A percentile compares a stretch with the other conserved stretches of the same genome.
phyloP scores from a whole-genome alignment of 2,113 vertebrate genomes.

The Alectura lathami region DNA sequence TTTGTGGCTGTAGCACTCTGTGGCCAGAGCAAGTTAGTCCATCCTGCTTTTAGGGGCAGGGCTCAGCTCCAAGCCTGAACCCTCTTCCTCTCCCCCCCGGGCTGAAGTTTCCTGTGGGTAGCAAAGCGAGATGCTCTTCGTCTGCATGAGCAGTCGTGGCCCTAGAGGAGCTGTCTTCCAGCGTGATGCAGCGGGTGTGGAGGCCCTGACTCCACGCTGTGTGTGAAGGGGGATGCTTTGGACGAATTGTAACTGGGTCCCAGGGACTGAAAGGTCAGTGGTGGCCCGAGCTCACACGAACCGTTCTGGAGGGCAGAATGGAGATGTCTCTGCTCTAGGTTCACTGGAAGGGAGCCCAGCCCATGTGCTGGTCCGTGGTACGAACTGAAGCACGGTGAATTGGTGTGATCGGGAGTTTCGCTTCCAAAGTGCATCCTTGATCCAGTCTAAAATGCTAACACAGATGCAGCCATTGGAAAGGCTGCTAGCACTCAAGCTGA shows the following conservation, averaged over 20 bases:
- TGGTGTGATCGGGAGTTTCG: background rate
- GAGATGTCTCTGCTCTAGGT: background rate
- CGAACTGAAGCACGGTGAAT: background rate
- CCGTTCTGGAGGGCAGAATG: background rate
- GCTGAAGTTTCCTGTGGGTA: background rate
- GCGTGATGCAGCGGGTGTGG: background rate
- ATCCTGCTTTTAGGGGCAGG: background rate
- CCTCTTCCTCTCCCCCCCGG: background rate
- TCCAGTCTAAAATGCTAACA: background rate
- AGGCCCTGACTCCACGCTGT: background rate
- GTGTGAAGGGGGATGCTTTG: background rate
- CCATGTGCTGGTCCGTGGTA: background rate
- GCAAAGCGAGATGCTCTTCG: rapidly evolving
- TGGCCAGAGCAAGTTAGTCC: background rate
- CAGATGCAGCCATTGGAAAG: background rate
- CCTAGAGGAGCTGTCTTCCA: background rate
- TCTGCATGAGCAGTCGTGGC: background rate
- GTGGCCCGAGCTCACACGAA: background rate
- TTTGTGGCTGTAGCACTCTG: background rate
- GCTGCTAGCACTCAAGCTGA: background rate
- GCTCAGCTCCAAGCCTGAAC: background rate
- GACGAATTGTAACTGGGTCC: background rate
- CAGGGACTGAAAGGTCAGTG: background rate
- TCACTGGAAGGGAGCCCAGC: background rate
- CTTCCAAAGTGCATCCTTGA: background rate